phyloP scores from a whole-genome alignment of 1,140 invertebrate genomes.

The Bursaphelenchus mucronatus region DNA sequence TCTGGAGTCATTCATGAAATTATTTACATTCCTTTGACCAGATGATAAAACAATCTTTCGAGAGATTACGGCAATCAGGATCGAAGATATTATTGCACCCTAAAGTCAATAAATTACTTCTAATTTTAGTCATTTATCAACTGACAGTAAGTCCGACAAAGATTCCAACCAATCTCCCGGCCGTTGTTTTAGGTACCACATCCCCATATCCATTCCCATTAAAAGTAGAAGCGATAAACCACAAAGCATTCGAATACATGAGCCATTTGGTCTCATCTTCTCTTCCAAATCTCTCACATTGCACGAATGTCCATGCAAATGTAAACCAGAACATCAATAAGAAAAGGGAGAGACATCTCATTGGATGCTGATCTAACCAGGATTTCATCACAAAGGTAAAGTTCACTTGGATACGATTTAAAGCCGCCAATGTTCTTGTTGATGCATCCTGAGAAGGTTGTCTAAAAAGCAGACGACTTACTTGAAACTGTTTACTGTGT shows the following conservation, averaged over 20 bases:
- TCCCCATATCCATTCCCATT: constrained; percentile 70
- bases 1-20: constrained; percentile 60
- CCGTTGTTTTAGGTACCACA: constrained; percentile 99
- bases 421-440: constrained; percentile 73
- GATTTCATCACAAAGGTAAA: constrained; percentile 98
- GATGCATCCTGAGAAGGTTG: constrained; percentile 76
- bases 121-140: constrained; percentile 15
- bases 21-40: constrained; percentile 55
- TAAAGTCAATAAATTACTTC: constrained; percentile 26
- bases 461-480: constrained; percentile 14
- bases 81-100: constrained; percentile 59
- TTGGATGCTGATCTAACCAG: constrained; percentile 70
- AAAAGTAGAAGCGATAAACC: constrained; percentile 58
- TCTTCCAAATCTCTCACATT: constrained; percentile 35
- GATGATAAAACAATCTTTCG: constrained; percentile 48
- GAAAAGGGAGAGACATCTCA: constrained; percentile 53
- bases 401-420: constrained; percentile 94
- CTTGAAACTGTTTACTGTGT: constrained; percentile 89
- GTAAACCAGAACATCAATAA: constrained; percentile 55
- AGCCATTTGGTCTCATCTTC: constrained; percentile 44
- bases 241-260: constrained; percentile 58
- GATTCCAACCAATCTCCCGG: constrained; percentile 92
- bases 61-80: constrained; percentile 59
- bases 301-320: constrained; percentile 56
- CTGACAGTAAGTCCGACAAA: constrained; percentile 98